Evolutionary conservation across 2,888 invertebrate genomes (phyloP).

Genomic region (Pseudococcus viburni): DNA sequence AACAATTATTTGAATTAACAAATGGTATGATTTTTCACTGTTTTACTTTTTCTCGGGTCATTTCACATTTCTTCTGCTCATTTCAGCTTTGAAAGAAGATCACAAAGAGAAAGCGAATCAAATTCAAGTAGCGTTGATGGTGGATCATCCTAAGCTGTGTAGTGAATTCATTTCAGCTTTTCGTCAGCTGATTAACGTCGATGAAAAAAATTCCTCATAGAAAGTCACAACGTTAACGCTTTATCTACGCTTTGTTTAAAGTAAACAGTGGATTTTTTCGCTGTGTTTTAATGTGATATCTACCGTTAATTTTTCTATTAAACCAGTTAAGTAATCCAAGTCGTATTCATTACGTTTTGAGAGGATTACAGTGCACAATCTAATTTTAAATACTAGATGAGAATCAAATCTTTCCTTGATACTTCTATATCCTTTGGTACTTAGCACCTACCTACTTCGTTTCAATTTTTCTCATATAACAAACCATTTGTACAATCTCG

Average conservation of each 20-base stretch:
- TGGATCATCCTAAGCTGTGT: slow-evolving; percentile 75
- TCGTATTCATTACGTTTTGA: no score
- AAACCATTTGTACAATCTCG: no score
- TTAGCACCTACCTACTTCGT: no score
- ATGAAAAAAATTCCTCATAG: not conserved
- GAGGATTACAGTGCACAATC: no score
- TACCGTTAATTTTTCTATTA: no score
- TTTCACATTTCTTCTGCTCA: not conserved
- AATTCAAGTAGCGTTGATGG: slow-evolving; percentile 76
- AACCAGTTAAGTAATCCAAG: no score
- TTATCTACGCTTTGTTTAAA: not conserved
- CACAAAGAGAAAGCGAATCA: slow-evolving; percentile 75
- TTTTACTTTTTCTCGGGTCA: not conserved
- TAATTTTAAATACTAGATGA: no score
- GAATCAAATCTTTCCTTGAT: no score
- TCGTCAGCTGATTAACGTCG: slow-evolving; percentile 75
- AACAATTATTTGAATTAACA: slow-evolving; percentile 74
- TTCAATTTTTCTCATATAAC: no score
- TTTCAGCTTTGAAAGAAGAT: slow-evolving; percentile 74
- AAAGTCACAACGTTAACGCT: not conserved
- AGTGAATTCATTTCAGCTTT: slow-evolving; percentile 78
- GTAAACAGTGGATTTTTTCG: not conserved
- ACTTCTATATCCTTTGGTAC: no score
- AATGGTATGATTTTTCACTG: slow-evolving; percentile 72
- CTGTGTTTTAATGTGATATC: not conserved